Conservation (phyloP, 2,113 vertebrate genomes). For the Bungarus multicinctus region DNA sequence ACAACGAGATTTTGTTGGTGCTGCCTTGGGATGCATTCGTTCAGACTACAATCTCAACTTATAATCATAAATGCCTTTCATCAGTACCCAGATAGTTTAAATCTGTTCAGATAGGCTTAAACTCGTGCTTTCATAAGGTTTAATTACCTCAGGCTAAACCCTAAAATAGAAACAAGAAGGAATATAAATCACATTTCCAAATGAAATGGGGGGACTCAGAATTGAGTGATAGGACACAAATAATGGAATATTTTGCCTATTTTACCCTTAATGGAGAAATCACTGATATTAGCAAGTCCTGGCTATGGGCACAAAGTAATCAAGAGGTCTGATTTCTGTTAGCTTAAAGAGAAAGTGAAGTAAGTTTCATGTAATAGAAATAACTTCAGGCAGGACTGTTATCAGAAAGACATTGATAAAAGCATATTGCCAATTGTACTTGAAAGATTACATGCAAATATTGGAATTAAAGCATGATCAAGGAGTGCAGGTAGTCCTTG, state of each 20-base stretch:
- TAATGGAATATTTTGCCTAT: not conserved
- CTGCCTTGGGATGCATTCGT: not conserved
- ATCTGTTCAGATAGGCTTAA: not conserved
- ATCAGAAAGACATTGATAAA: not conserved
- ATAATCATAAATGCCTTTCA: not conserved
- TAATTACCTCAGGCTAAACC: not conserved
- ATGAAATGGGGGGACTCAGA: not conserved
- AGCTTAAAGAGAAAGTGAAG: not conserved
- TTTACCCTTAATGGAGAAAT: too few species aligned
- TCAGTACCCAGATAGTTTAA: not conserved
- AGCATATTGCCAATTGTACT: not conserved
- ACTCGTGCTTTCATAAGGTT: not conserved
- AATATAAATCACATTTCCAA: not conserved
- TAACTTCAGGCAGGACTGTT: not conserved
- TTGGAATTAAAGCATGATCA: not conserved
- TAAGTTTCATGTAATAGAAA: not conserved
- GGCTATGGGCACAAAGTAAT: not conserved
- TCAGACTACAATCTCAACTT: not conserved
- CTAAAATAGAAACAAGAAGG: not conserved
- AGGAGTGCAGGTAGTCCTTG: not conserved
- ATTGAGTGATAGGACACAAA: not conserved
- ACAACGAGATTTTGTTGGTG: not conserved
- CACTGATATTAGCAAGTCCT: not conserved
- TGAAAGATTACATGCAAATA: not conserved
- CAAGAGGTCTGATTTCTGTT: not conserved